Percentiles rank a stretch among this genome's conserved stretches.
Evolutionary conservation across 2,113 vertebrate genomes (phyloP).

Genomic region (Tragelaphus buxtoni): DNA sequence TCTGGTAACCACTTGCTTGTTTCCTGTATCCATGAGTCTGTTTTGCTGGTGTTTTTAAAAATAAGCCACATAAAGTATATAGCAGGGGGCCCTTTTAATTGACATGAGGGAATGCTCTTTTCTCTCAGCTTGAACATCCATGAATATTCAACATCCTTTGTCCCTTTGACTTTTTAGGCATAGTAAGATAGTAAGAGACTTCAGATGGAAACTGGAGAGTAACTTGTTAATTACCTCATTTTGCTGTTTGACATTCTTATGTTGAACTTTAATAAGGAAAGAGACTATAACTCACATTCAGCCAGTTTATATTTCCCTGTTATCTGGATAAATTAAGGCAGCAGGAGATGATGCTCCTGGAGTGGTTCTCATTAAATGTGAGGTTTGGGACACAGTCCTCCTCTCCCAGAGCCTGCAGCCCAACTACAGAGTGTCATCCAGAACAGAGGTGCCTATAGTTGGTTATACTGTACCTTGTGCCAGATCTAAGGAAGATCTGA

Average conservation of each 20-base stretch:
- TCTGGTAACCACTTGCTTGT: not conserved
- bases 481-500: not conserved
- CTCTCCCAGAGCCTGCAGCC: not conserved
- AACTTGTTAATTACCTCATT: not conserved
- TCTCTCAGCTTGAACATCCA: not conserved
- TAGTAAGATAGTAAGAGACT: too few species aligned
- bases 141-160: not conserved
- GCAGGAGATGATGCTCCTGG: not conserved
- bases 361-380: not conserved
- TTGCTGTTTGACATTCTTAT: not conserved
- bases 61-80: accelerated
- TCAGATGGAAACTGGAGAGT: not conserved
- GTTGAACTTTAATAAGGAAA: not conserved
- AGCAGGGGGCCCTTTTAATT: not conserved
- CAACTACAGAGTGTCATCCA: not conserved
- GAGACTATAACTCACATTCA: not conserved
- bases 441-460: accelerated
- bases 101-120: not conserved
- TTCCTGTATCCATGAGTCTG: not conserved
- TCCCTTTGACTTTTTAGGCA: not conserved
- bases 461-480: too few species aligned
- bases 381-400: too few species aligned
- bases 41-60: not conserved
- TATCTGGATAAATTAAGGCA: not conserved
- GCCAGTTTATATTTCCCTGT: not conserved